These are phyloP conservation scores for Gambelia wislizenii DNA, from an alignment of 2,797 vertebrate genomes.

Conservation along the genomic window DNA sequence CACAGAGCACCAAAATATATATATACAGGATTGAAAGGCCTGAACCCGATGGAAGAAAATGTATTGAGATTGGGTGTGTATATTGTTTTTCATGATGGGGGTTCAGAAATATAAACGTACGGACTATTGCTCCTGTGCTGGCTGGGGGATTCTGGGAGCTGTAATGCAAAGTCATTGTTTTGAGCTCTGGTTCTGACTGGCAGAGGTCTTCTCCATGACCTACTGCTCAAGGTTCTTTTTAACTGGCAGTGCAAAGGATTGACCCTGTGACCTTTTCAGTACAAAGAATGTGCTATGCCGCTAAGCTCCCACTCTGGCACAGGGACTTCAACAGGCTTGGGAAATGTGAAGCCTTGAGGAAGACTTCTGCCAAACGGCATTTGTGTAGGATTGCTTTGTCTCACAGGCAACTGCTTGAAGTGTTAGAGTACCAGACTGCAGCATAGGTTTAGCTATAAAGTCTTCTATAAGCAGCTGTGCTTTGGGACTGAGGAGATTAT, in stretches of 20 bases:
- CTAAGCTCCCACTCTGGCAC: not conserved
- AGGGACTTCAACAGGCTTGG: not conserved
- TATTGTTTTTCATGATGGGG: no score
- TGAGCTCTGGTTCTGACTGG: not conserved
- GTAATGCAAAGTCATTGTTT: no score
- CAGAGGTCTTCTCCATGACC: not conserved
- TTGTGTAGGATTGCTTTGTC: not conserved
- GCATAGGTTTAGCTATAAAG: no score
- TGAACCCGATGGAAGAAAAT: not conserved
- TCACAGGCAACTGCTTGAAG: not conserved
- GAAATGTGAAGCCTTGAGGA: not conserved
- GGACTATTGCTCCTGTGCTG: no score
- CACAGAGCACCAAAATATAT: not conserved
- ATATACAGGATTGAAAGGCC: not conserved
- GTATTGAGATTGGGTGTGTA: not conserved
- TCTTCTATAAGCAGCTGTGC: no score
- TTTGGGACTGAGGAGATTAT: no score
- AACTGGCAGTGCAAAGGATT: not conserved
- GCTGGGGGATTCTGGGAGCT: no score
- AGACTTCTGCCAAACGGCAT: not conserved
- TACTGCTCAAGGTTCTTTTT: not conserved
- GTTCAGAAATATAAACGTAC: no score
- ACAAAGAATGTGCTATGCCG: not conserved
- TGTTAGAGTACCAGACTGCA: no score
- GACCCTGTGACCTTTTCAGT: not conserved